These are phyloP conservation scores for Urocynchramus pylzowi DNA, from an alignment of 2,113 vertebrate genomes.

Conservation along the genomic window DNA sequence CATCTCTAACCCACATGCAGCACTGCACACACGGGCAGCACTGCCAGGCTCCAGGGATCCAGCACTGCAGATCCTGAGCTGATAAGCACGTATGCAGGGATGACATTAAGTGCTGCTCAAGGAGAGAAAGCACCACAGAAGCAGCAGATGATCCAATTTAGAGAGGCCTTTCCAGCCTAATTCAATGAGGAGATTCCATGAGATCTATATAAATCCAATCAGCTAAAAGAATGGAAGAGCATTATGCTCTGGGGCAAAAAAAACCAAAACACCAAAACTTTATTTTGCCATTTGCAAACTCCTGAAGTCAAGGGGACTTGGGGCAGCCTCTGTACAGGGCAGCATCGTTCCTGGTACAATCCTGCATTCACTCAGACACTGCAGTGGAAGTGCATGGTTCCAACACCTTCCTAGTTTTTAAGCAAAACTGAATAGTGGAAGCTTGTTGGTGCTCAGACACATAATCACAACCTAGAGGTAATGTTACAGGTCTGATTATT, in stretches of 20 bases:
- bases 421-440: not conserved
- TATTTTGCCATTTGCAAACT: not conserved
- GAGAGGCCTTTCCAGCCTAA: slow-evolving; percentile 34
- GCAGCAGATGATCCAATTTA: slow-evolving; percentile 53
- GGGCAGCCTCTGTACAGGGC: not conserved
- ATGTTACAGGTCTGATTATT: not conserved
- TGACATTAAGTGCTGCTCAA: slow-evolving; percentile 34
- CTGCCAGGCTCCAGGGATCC: not conserved
- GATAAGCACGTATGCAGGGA: slow-evolving; percentile 4
- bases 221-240: not conserved
- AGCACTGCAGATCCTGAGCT: not conserved
- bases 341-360: fast-evolving
- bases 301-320: not conserved
- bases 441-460: not conserved
- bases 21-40: not conserved
- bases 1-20: not conserved
- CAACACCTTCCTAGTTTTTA: not conserved
- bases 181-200: slow-evolving; percentile 45
- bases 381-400: not conserved
- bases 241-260: not conserved
- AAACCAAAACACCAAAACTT: not conserved
- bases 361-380: not conserved
- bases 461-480: not conserved
- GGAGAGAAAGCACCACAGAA: slow-evolving; percentile 27
- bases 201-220: slow-evolving; percentile 59